Evolutionary conservation across 2,797 vertebrate genomes (phyloP), one percentile per base, ranked within the genome.

Genomic region (Vespertilio murinus): DNA sequence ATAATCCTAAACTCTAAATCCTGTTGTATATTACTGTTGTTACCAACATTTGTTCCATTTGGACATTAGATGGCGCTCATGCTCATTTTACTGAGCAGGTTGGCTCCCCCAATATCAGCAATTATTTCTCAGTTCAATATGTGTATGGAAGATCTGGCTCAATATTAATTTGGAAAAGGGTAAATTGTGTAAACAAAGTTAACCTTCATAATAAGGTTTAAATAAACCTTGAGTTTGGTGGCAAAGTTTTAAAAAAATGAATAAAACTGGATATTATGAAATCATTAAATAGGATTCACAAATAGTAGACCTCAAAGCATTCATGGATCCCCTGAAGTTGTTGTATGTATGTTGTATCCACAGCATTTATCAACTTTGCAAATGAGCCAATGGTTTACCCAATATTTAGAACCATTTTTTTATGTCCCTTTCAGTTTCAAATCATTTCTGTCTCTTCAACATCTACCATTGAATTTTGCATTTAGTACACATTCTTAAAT

Each of bases 1-100:
- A 45, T 10, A 59, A 64, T 28, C 9, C 38, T 87, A 71, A 82
- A 35, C 23, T 22, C 49, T 49, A 75, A 87, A 91, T 59, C 40
- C 14, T 64, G 9, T 35, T 12, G 40, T 74, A 0, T 8, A 59
- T 45, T 23, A 22, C 23, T 47, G 18, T 10, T 30, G 2, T 89
- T 54, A 56, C 42, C 16, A 38, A 91, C n/a, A 80, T 67, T 73
- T 93, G 67, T 35, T 83, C 7, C n/a, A 13, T 9, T 54, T 94
- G 74, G 82, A 18, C 86, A 52, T 86, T 96, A 96, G 93, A 49
- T 94, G 93, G 93, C 25, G 23, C 75, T 95, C 75, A 67, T 45
- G 94, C 13, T 79, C n/a, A 20, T 38, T 90, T 90, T 67, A 93
- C 83, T 6, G 54, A 91, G 42, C 4, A 52, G 30, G 8, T 10